phyloP scores from a whole-genome alignment of 2,797 vertebrate genomes.

The Sebastes diploproa region DNA sequence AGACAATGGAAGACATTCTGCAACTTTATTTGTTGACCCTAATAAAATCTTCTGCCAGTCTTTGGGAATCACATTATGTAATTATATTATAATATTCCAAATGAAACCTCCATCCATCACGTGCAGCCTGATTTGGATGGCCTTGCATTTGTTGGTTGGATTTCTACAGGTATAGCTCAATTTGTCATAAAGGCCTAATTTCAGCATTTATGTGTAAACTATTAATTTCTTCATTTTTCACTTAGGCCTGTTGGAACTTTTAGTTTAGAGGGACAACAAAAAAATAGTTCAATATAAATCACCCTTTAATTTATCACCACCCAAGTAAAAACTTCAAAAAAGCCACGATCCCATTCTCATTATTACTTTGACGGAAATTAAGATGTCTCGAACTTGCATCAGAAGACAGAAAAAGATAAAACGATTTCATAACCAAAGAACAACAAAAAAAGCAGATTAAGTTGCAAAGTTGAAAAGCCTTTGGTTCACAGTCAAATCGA shows the following conservation, averaged over 20 bases:
- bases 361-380: not conserved
- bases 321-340: not conserved
- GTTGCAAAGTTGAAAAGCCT: not conserved
- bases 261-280: not conserved
- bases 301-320: not conserved
- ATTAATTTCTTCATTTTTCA: not conserved
- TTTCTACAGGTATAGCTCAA: not conserved
- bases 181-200: not conserved
- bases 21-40: no score
- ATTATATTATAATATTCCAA: not conserved
- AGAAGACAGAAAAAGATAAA: not conserved
- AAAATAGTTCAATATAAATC: not conserved
- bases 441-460: not conserved
- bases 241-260: not conserved
- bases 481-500: not conserved
- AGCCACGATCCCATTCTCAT: no score
- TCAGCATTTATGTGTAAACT: not conserved
- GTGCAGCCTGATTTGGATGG: not conserved
- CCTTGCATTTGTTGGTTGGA: not conserved
- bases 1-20: no score
- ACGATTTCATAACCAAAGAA: not conserved
- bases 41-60: no score
- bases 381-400: not conserved
- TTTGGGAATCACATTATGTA: no score
- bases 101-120: not conserved